These are phyloP conservation scores for Glaucidium brasilianum DNA, from an alignment of 2,113 vertebrate species.

Conservation along the genomic window DNA sequence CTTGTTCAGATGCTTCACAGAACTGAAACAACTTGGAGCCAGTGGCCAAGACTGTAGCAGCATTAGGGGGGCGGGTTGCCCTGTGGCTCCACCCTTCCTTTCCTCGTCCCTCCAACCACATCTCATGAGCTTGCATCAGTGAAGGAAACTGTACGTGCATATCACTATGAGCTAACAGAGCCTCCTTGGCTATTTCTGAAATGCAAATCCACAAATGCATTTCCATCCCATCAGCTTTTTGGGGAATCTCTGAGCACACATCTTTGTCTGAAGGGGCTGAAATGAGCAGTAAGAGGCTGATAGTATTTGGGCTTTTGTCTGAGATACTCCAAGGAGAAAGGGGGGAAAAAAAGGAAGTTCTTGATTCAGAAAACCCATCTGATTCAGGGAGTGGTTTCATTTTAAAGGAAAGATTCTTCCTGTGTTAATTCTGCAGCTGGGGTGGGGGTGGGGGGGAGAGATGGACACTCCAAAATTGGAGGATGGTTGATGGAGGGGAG, in stretches of 20 bases:
- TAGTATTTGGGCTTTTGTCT: neutral
- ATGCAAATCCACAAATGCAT: neutral
- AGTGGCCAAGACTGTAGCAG: neutral
- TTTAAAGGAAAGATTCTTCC: neutral
- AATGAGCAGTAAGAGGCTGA: neutral
- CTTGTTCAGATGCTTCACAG: neutral
- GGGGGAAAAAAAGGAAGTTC: neutral
- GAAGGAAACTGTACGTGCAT: neutral
- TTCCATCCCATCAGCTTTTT: neutral
- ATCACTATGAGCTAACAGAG: neutral
- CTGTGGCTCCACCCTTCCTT: slow-evolving; percentile 33
- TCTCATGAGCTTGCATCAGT: neutral
- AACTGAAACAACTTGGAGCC: slow-evolving; percentile 8
- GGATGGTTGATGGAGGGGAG: neutral
- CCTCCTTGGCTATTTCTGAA: neutral
- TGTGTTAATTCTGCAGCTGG: neutral
- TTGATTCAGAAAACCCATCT: slow-evolving; percentile 1
- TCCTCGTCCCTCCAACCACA: neutral
- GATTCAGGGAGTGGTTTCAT: neutral
- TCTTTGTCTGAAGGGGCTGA: neutral
- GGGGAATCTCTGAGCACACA: neutral
- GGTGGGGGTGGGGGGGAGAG: no score
- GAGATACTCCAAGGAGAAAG: neutral
- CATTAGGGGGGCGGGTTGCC: neutral
- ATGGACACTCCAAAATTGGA: neutral